Conservation (phyloP, 2,888 invertebrate species). For the Notocelia uddmanniana region DNA sequence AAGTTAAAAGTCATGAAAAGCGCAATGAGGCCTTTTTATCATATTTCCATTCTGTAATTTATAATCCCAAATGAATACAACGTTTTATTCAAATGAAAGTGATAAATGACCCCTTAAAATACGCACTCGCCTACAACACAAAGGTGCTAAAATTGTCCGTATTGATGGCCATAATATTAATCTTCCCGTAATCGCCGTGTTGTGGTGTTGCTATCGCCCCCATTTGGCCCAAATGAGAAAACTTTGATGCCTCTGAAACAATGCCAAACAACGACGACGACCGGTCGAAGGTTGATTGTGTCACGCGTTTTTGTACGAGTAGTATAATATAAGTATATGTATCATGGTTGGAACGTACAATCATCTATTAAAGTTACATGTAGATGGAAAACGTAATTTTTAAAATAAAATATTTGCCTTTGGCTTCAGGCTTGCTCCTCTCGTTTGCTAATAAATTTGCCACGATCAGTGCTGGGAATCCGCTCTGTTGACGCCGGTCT, state of each 20-base stretch:
- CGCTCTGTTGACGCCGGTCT: too few species aligned
- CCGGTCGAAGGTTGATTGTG: too few species aligned
- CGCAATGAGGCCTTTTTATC: not conserved
- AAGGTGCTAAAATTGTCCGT: conserved; percentile 20
- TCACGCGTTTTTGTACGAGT: too few species aligned
- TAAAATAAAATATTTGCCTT: too few species aligned
- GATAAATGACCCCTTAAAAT: not conserved
- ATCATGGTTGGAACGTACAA: too few species aligned
- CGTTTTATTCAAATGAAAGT: not conserved
- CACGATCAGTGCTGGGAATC: too few species aligned
- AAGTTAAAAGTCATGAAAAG: not conserved
- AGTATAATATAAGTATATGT: too few species aligned
- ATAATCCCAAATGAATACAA: not conserved
- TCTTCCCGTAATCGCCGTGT: conserved; percentile 27
- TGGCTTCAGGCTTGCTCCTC: too few species aligned
- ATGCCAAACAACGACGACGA: conserved; percentile 8
- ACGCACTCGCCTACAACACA: not conserved
- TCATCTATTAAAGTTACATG: too few species aligned
- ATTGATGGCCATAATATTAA: conserved; percentile 31
- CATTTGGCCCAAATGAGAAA: conserved; percentile 26
- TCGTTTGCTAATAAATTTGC: too few species aligned
- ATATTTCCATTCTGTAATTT: not conserved
- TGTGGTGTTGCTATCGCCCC: conserved; percentile 17
- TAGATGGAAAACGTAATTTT: too few species aligned
- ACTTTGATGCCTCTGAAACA: conserved; percentile 30